Evolutionary conservation across 2,797 vertebrate species (phyloP), one percentile per base, ranked within the genome.

Genomic region (Neoniphon sammara): DNA sequence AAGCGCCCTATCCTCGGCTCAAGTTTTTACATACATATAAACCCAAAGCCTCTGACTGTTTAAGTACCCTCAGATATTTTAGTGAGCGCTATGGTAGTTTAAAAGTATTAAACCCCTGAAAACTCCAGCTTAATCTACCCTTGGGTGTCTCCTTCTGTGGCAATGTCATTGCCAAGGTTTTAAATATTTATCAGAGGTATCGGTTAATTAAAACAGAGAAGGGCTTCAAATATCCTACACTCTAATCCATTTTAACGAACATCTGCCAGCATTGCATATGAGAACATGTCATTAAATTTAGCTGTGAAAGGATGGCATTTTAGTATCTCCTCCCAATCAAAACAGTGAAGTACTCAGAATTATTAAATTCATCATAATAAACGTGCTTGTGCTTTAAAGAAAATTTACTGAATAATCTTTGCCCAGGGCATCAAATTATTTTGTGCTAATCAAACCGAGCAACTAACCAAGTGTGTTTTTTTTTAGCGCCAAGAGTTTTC

Each of bases 181-280:
- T 93, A 89, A 91, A 91, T 91, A 93, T 94, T 92, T 94, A 93
- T 95, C 91, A 93, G 93, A 93, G 87, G 86, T 92, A 89, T 93
- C 78, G 83, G 82, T 92, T 96, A 95, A 96, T 96, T 94, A 93
- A 91, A 94, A 92, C 88, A 91, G 93, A 89, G 87, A 89, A 84
- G 80, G 79, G 64, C 81, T 94, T 94, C 86, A 93, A 90, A 93
- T 92, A 84, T 89, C 88, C 88, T 92, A 75, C 83, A 83, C 77
- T 90, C 84, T 91, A 91, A 94, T 93, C 92, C 84, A 69, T 91
- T 91, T 91, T 93, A 93, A 91, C 91, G 69, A 93, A 92, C 85
- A 91, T 90, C 88, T 93, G 91, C 85, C 93, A 91, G 77, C 46
- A 70, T 88, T 89, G 86, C 77, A 77, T 81, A 79, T 25, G 68